Base-by-base conservation (phyloP, 2,113 vertebrate genomes). In the Coptodon bakossiorum region DNA sequence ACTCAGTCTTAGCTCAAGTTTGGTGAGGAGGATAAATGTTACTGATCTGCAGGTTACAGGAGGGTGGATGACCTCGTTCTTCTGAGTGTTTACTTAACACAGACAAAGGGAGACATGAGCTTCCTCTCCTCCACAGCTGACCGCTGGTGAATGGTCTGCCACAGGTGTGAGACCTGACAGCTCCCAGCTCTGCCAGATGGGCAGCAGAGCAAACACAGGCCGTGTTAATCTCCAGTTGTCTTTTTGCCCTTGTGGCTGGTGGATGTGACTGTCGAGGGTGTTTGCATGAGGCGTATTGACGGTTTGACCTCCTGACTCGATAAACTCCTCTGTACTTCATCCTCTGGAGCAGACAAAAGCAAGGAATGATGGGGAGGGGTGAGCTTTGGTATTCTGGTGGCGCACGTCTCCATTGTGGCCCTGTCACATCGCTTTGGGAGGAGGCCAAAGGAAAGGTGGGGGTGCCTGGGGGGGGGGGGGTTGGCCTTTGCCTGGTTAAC, bases 231-330 rank as follows among this genome's bases (percentile, higher is more conserved):
- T 76, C 71, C 38, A n/a, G 81, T 61, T 59, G 86, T 81, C 84
- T 81, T 81, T 73, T 36, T 80, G 84, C 59, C 86, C 79, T 82
- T 84, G 76, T 9, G 17, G 71, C 11, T 5, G 76, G 80, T 63
- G 87, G 38, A 17, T 71, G 84, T 88, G 90, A 71, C 91, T 89
- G 88, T 79, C 16, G 50, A 34, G 53, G 27, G 66, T 80, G 85
- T 92, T 90, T 92, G 86, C 27, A 78, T 43, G 88, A 89, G 83
- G 83, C 22, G 9, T 81, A 83, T 86, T 89, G 91, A 91, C 57
- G 78, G 78, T 86, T 90, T 93, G 93, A 94, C 94, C 91, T 93
- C 83, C 38, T 29, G 89, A 87, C 91, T 94, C 40, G 68, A 94
- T 94, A 85, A 91, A 95, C 90, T 88, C 68, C 87, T 84, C 63